These are phyloP conservation scores for Ommatoiulus sabulosus DNA, from an alignment of 2,888 invertebrate species.

Conservation along the genomic window DNA sequence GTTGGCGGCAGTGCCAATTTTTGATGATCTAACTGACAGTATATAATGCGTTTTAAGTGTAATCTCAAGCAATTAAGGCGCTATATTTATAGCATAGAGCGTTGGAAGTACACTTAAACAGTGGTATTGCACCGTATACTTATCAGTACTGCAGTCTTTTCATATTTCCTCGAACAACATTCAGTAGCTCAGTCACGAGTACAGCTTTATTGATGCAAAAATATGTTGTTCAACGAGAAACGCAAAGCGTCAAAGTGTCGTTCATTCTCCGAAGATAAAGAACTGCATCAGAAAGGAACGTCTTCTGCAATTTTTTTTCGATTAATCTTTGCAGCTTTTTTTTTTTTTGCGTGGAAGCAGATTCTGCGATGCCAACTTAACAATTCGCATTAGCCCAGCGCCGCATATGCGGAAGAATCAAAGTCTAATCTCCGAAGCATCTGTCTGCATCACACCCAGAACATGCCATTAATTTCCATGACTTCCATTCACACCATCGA, in stretches of 20 bases:
- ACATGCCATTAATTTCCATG: not conserved
- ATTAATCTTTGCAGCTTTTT: not conserved
- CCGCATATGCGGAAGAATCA: not conserved
- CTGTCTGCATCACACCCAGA: constrained; percentile 13
- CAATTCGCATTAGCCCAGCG: not conserved
- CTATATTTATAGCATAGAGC: not conserved
- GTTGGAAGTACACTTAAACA: not conserved
- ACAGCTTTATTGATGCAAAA: not conserved
- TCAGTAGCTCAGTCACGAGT: not conserved
- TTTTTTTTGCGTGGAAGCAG: not conserved
- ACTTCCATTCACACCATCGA: not conserved
- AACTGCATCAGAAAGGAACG: not conserved
- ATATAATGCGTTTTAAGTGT: constrained; percentile 20
- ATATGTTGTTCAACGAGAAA: not conserved
- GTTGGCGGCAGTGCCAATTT: not conserved
- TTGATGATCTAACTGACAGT: not conserved
- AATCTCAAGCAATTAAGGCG: not conserved
- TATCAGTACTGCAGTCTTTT: not conserved
- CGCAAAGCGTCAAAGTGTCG: not conserved
- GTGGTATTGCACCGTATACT: not conserved
- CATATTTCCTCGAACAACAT: too few relatives aligned
- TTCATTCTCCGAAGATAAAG: not conserved
- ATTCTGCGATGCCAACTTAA: not conserved
- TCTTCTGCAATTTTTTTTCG: not conserved
- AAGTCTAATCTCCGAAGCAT: not conserved